A percentile compares a stretch with the other conserved stretches of the same genome.
phyloP scores from a whole-genome alignment of 2,888 invertebrate genomes.

The Alloplasta piceator region DNA sequence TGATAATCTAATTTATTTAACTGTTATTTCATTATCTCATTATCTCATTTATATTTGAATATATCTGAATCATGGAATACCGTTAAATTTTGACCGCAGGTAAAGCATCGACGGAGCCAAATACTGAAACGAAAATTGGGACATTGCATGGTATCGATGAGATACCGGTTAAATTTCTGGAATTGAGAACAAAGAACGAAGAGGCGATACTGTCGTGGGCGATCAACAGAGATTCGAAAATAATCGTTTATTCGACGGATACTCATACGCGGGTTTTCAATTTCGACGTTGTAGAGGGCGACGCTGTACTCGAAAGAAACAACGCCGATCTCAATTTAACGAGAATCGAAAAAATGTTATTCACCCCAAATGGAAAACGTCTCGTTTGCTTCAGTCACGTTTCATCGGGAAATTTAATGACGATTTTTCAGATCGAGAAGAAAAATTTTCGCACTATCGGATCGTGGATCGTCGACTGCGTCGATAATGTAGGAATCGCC shows the following conservation, averaged over 20 bases:
- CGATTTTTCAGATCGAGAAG: conserved; percentile 76
- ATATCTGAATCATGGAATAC: no score
- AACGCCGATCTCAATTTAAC: conserved; percentile 72
- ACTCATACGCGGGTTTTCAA: conserved; percentile 88
- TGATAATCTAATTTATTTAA: no score
- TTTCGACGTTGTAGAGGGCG: conserved; percentile 85
- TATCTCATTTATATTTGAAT: no score
- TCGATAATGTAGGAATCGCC: conserved; percentile 71
- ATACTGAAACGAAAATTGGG: no score
- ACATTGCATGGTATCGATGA: conserved; percentile 73
- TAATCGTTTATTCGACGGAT: conserved; percentile 91
- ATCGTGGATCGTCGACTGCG: conserved; percentile 72
- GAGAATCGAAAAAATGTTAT: conserved; percentile 79
- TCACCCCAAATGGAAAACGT: conserved; percentile 78
- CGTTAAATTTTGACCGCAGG: no score
- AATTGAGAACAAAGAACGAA: conserved; percentile 87
- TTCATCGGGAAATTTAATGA: conserved; percentile 69
- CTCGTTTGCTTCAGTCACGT: conserved; percentile 74
- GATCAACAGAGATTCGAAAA: conserved; percentile 89
- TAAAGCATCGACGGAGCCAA: no score
- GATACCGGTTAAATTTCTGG: conserved; percentile 88
- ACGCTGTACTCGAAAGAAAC: conserved; percentile 74
- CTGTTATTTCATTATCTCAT: no score
- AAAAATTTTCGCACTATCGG: conserved; percentile 72
- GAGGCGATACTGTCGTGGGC: conserved; percentile 89